Evolutionary conservation across 2,888 invertebrate species (phyloP), one percentile per base, ranked within the genome.

Genomic region (Lampropteryx suffumata): DNA sequence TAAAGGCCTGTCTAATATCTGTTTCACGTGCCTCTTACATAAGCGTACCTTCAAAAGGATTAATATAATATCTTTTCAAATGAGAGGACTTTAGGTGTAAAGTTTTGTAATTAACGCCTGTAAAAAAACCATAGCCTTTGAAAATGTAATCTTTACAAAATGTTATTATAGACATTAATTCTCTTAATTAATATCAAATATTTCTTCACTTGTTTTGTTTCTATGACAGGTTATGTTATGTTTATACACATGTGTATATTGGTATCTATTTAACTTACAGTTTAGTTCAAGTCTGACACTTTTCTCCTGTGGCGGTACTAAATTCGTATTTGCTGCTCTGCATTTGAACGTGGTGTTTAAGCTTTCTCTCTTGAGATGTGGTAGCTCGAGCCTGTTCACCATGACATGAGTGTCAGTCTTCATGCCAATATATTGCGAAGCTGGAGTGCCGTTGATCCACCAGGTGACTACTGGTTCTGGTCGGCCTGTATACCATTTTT

Each of bases 271-370:
- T 24, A 24, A 94, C 96, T 95, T 87, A 97, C 97, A 84, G 71
- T 95, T 92, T 86, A 97, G 91, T 79, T 97, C 96, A 55, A 97
- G 92, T 57, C 95, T 92, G 54, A 97, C 94, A 49, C 93, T 92
- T 72, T 95, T 94, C 82, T 96, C 96, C 42, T 94, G 92, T 0
- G 97, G 96, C 64, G 94, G 93, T 65, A 95, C 95, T 50, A 97
- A 91, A 73, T 96, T 94, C n/a, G 97, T 97, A 76, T 97, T 97
- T 50, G 95, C 93, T 13, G 97, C 97, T 82, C 95, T 94, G 77
- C 97, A 97, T 79, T 95, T 96, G 88, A 95, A 97, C 11, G 95
- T 95, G 30, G 95, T 95, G 78, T 97, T 96, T 47, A 96, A 92
- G 71, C 96, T 94, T 67, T 95, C 93, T 64, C 97, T 91, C 62